These are phyloP conservation scores for Leucoma salicis DNA, from an alignment of 2,888 invertebrate genomes.

Conservation along the genomic window DNA sequence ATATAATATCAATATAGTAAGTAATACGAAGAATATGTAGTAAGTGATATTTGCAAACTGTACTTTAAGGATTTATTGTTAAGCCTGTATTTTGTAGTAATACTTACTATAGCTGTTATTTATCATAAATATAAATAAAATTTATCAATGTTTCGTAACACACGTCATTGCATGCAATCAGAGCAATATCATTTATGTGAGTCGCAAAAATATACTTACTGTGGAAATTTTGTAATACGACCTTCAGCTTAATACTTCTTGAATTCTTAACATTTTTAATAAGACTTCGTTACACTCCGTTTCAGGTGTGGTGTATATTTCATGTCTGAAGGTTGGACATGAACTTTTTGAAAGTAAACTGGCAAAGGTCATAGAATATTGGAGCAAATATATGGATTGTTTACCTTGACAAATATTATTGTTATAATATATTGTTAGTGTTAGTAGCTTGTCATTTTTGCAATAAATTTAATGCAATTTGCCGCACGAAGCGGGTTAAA, in stretches of 20 bases:
- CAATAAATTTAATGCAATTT: not conserved
- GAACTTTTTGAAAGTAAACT: conserved; percentile 33
- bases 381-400: conserved; percentile 24
- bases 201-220: conserved; percentile 17
- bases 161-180: conserved; percentile 21
- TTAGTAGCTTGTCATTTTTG: not conserved
- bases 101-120: conserved; percentile 19
- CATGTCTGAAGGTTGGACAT: conserved; percentile 23
- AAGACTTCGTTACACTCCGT: conserved; percentile 10
- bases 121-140: conserved; percentile 27
- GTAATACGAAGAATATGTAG: not conserved
- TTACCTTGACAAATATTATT: conserved; percentile 28
- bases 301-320: conserved; percentile 16
- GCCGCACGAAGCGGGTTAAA: no score
- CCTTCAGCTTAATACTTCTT: conserved; percentile 22
- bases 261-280: conserved; percentile 8
- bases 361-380: conserved; percentile 35
- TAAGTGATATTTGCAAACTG: not conserved
- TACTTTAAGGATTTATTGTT: not conserved
- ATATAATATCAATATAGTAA: no score
- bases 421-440: conserved; percentile 7
- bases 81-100: conserved; percentile 1
- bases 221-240: conserved; percentile 16
- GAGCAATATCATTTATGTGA: conserved; percentile 19
- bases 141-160: conserved; percentile 10